phyloP scores from a whole-genome alignment of 1,140 invertebrate species.

The Macrobrachium rosenbergii region DNA sequence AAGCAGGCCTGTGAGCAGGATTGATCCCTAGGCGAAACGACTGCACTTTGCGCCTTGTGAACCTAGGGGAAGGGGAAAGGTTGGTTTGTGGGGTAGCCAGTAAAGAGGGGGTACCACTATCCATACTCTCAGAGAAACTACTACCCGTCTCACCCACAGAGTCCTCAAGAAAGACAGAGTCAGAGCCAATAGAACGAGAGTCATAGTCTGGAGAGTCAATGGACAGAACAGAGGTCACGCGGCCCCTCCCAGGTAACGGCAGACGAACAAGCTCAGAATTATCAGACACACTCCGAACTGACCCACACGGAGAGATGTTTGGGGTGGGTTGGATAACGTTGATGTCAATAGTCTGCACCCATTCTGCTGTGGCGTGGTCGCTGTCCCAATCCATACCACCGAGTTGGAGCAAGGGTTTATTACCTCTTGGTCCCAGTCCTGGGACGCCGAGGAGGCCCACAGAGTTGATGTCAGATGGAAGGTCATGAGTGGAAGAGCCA shows the following conservation, averaged over 20 bases:
- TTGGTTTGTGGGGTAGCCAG: conserved; percentile 19
- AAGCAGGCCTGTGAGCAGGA: conserved; percentile 17
- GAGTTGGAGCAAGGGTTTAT: conserved; percentile 58
- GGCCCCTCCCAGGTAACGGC: conserved; percentile 44
- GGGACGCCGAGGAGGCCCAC: conserved; percentile 60
- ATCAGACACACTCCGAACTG: conserved; percentile 64
- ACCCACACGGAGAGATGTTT: conserved; percentile 65
- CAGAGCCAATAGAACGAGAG: conserved; percentile 63
- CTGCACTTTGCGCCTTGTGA: conserved; percentile 39
- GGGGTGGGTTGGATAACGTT: conserved; percentile 67
- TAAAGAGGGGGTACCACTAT: conserved; percentile 35
- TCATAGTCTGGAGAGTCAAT: conserved; percentile 57
- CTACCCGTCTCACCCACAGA: conserved; percentile 52
- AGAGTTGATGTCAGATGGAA: conserved; percentile 46
- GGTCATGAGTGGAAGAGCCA: conserved; percentile 57
- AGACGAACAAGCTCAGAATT: conserved; percentile 36
- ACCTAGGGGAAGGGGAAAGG: conserved; percentile 38
- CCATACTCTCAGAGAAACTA: conserved; percentile 53
- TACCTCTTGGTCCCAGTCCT: conserved; percentile 35
- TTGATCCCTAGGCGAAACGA: conserved; percentile 62
- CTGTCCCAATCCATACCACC: conserved; percentile 66
- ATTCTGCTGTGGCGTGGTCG: conserved; percentile 64
- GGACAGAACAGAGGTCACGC: conserved; percentile 40
- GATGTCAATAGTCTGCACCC: conserved; percentile 66
- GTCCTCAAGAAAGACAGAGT: conserved; percentile 66